Percentiles rank a stretch among this genome's conserved stretches.
Conservation (phyloP, 2,797 vertebrate genomes). For the Urosaurus nigricauda region DNA sequence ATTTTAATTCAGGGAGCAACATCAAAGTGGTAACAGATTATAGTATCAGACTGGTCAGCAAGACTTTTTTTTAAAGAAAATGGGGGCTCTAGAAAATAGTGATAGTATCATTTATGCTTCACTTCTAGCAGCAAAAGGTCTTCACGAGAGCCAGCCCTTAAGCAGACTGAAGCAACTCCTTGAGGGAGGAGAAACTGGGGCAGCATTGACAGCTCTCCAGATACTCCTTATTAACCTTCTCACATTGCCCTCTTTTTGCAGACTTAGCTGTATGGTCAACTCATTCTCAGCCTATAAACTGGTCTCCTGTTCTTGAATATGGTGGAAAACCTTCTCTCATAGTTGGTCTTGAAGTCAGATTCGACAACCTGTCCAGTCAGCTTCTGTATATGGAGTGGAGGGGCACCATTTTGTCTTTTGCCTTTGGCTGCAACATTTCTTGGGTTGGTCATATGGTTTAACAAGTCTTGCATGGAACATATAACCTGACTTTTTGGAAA, state of each 20-base stretch:
- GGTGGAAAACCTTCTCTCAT: neutral
- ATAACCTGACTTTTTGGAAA: neutral
- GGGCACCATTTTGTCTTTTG: neutral
- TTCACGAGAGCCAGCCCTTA: too few species aligned
- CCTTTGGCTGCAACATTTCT: neutral
- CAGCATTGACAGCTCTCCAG: too few species aligned
- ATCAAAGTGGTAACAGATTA: neutral
- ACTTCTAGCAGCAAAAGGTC: too few species aligned
- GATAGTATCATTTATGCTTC: too few species aligned
- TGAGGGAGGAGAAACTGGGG: too few species aligned
- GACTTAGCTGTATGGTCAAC: too few species aligned
- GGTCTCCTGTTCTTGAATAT: neutral
- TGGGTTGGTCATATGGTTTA: neutral
- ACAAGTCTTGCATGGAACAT: neutral
- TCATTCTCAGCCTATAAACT: neutral
- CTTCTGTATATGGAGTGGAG: neutral
- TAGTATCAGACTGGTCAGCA: neutral
- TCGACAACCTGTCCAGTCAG: neutral
- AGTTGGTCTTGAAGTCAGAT: too few species aligned
- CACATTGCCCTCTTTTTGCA: too few species aligned
- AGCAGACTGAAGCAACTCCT: too few species aligned
- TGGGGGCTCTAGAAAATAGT: too few species aligned
- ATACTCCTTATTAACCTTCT: too few species aligned
- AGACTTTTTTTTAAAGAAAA: too few species aligned
- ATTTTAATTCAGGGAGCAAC: neutral